Conservation (phyloP, 2,113 vertebrate genomes). For the Philantomba maxwellii region DNA sequence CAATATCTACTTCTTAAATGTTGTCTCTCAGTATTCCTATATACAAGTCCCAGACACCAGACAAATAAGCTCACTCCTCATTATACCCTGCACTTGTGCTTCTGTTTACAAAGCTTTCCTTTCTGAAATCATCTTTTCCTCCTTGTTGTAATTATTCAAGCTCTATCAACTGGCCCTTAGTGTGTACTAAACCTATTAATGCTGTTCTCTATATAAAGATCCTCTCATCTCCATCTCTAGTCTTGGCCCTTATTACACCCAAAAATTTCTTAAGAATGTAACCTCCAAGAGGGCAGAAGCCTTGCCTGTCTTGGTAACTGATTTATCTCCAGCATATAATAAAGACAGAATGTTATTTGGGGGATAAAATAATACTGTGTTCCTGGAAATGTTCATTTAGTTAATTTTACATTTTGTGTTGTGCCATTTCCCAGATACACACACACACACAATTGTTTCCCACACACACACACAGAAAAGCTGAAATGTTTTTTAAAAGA, state of each 20-base stretch:
- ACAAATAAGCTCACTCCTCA: background rate
- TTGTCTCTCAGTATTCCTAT: background rate
- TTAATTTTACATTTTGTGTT: background rate
- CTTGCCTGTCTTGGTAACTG: background rate
- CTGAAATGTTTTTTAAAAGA: background rate
- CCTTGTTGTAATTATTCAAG: background rate
- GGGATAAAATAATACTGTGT: background rate
- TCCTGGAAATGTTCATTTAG: background rate
- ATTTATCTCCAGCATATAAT: background rate
- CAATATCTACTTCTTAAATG: background rate
- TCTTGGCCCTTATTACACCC: background rate
- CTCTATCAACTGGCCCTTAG: background rate
- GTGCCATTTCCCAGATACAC: background rate
- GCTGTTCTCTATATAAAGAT: background rate
- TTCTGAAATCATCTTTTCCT: background rate
- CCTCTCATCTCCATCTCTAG: background rate
- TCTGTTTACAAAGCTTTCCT: background rate
- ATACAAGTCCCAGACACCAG: background rate
- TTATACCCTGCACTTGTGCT: background rate
- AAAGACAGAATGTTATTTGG: background rate
- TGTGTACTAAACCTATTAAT: background rate
- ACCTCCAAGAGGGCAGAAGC: background rate
- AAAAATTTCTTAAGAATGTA: background rate
- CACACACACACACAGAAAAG: background rate
- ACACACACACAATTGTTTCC: background rate